A percentile compares a stretch with the other conserved stretches of the same genome.
These are phyloP conservation scores for Rhagonycha fulva DNA, from an alignment of 2,888 invertebrate species.

Conservation along the genomic window DNA sequence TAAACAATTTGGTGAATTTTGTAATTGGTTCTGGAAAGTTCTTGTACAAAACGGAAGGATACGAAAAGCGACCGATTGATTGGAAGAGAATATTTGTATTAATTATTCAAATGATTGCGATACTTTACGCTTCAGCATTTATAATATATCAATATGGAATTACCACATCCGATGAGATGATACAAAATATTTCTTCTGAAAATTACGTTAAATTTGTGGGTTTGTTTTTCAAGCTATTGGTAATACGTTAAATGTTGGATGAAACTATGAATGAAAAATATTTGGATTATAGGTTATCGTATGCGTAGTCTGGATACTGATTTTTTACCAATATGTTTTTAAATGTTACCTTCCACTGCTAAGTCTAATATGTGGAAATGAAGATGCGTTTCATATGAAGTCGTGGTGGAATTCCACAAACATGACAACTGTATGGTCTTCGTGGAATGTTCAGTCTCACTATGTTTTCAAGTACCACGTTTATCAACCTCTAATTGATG, in stretches of 20 bases:
- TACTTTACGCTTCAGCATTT: neutral
- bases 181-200: neutral
- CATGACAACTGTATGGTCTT: neutral
- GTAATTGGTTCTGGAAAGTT: neutral
- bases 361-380: neutral
- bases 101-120: neutral
- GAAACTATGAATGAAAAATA: neutral
- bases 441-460: neutral
- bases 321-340: neutral
- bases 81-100: neutral
- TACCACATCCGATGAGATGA: neutral
- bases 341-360: neutral
- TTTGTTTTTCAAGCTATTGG: neutral
- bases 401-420: conserved; percentile 3
- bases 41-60: neutral
- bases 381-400: neutral
- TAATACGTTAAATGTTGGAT: neutral
- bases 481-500: neutral
- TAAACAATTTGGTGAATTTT: neutral
- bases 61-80: neutral
- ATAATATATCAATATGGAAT: conserved; percentile 3
- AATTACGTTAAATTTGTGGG: neutral
- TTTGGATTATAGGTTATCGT: neutral
- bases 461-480: neutral
- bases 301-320: neutral